Conservation (phyloP, 2,888 invertebrate species). For the Trichopria drosophilae region DNA sequence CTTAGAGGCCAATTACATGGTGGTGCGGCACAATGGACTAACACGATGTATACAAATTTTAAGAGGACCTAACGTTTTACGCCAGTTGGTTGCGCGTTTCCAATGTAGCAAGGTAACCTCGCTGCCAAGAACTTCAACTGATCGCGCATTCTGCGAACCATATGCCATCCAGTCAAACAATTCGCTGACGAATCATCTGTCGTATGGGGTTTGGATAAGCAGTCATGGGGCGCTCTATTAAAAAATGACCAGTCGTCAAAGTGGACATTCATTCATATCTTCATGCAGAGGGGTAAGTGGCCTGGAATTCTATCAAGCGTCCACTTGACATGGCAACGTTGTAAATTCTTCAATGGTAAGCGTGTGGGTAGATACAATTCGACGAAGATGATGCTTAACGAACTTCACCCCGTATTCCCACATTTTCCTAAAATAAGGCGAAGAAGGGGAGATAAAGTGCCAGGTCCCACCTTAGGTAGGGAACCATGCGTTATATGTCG, state of each 20-base stretch:
- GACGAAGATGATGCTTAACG: slow-evolving; percentile 1
- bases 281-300: background rate
- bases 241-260: slow-evolving; percentile 6
- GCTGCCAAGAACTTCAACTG: background rate
- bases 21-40: too few species aligned
- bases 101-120: background rate
- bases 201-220: background rate
- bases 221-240: background rate
- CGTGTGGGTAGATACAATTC: background rate
- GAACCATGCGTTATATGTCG: too few species aligned
- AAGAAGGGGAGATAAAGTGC: too few species aligned
- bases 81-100: background rate
- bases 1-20: too few species aligned
- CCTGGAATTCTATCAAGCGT: slow-evolving; percentile 6
- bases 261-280: background rate
- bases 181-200: background rate
- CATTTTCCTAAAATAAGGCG: slow-evolving; percentile 1
- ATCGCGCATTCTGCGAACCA: background rate
- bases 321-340: slow-evolving; percentile 3
- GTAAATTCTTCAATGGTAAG: slow-evolving; percentile 1
- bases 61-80: too few species aligned
- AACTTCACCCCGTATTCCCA: slow-evolving; percentile 3
- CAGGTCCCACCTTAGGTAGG: too few species aligned
- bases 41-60: too few species aligned
- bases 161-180: slow-evolving; percentile 1